A percentile compares a stretch with the other conserved stretches of the same genome.
Conservation (phyloP, 1,140 invertebrate genomes). For the Monomorium pharaonis region DNA sequence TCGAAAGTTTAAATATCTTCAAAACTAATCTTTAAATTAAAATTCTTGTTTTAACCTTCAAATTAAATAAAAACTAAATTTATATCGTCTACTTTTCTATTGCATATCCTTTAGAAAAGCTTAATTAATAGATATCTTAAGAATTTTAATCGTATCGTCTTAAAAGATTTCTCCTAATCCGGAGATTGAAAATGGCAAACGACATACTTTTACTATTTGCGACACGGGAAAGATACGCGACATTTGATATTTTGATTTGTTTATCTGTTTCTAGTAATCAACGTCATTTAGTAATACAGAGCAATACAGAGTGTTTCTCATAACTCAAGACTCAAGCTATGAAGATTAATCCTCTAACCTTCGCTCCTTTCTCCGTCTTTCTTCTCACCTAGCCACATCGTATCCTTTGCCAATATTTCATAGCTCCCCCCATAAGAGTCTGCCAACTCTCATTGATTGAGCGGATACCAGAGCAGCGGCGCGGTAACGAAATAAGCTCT, state of each 20-base stretch:
- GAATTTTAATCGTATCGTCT: background rate
- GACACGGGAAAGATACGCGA: background rate
- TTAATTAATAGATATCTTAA: background rate
- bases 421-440: conserved; percentile 72
- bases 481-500: conserved; percentile 69
- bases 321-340: conserved; percentile 42
- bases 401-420: conserved; percentile 70
- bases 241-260: background rate
- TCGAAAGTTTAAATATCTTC: background rate
- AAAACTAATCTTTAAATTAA: background rate
- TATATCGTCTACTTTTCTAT: background rate
- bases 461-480: conserved; percentile 64
- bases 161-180: background rate
- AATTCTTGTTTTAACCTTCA: background rate
- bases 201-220: background rate
- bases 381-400: conserved; percentile 60
- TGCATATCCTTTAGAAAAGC: background rate
- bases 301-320: background rate
- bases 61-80: background rate
- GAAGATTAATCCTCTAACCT: background rate
- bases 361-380: background rate
- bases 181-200: background rate
- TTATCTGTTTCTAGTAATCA: background rate
- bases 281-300: background rate
- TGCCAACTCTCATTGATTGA: conserved; percentile 76